Base-by-base conservation (phyloP, 2,888 invertebrate genomes). In the Pegoplata infirma region DNA sequence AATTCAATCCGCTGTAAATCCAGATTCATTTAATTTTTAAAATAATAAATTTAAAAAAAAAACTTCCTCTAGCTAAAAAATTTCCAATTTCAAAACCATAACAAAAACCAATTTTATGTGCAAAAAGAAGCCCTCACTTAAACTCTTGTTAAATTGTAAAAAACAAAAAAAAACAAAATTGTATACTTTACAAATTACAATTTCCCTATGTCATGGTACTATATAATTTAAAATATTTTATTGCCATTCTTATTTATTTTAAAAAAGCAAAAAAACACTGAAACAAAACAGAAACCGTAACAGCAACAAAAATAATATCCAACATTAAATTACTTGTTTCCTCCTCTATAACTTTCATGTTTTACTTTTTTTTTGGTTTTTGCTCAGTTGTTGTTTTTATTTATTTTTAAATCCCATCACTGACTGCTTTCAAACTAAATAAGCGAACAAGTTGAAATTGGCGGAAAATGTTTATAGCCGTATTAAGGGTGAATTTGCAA, bases 361-460 rank as follows among this genome's bases (percentile, higher is more conserved):
- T 67, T 74, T 67, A 67, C 47, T 67, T 61, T 55, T 67, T 61
- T 55, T 28, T 64, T 19, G 58, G 46, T 36, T 23, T 46, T 28
- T 49, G 17, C 21, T 25, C 7, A 14, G 4, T 46, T 55, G 2
- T 8, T 49, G 5, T 44, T 7, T 51, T 14, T 56, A 36, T 40
- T 49, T 49, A 6, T 25, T 25, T n/a, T n/a, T 12, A 55, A 73
- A 46, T 73, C 44, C 51, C 47, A 76, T 36, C 10, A 21, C 25
- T 40, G 23, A 21, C 25, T 40, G 23, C 5, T 53, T 63, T 63
- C 10, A 63, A 61, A 28, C 47, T 46, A 63, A 63, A 76, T 55
- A 61, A 61, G 28, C 77, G 64, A 74, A 73, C 73, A 69, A 73
- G 73, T 74, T 75, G 66, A 79, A 75, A 79, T 79, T 79, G 78